Base-by-base conservation (phyloP, 2,888 invertebrate genomes). In the Limnephilus rhombicus region DNA sequence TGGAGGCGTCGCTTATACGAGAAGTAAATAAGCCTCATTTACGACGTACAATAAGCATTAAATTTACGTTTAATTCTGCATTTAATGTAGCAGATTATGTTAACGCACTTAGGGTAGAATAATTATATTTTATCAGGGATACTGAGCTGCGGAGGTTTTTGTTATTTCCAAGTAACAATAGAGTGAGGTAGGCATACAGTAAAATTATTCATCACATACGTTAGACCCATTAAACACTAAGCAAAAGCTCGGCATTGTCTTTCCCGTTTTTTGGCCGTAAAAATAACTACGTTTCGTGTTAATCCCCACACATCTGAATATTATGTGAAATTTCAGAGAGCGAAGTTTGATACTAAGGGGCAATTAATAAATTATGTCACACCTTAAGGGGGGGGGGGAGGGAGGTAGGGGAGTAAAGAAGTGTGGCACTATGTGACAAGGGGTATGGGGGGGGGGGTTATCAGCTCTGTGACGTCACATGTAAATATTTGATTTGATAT, bases 1-100 rank as follows among this genome's bases (percentile, higher is more conserved):
- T 83, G 83, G 1, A 41, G 34, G 83, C 37, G 5, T 34, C 34
- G 24, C 45, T 45, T 83, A 83, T 83, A 24, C 83, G 31, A 24
- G 9, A 83, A 24, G 13, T 37, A 68, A 83, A 83, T 83, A 83
- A 83, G 37, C 83, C 83, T 18, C 24, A 68, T 83, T 83, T 83
- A 83, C 83, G 83, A 37, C 83, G 37, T 37, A 83, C 18, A 37
- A 83, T 41, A 83, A 34, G 83, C 83, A 24, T 83, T 9, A 83
- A 83, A 34, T 83, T n/a, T 83, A 83, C 24, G 13, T 68, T 83
- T 83, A 37, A 83, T 34, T 7, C 83, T 83, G 83, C 83, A 83
- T 83, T 83, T 37, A 37, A 83, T 83, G 24, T 37, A 18, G 0
- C 37, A 24, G 18, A 83, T 83, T 37, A 83, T 7, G 34, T 83